Base-by-base conservation (phyloP, 2,797 vertebrate species). In the Smutsia gigantea region DNA sequence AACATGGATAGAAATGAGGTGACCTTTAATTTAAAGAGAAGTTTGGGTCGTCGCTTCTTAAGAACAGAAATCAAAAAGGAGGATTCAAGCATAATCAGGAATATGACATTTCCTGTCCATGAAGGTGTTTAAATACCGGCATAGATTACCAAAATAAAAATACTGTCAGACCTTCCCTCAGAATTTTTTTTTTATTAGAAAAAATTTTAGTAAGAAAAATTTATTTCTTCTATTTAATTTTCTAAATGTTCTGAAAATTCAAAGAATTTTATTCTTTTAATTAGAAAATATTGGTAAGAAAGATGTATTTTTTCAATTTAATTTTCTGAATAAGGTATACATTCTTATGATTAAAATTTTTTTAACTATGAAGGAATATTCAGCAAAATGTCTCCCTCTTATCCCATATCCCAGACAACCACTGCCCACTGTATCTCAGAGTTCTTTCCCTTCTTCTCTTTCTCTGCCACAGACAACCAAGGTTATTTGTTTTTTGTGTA, bases 11-110 rank as follows among this genome's bases (percentile, higher is more conserved):
- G 34, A 83, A 96, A 91, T 66, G 63, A 90, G 31, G 34, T 61
- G 21, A 90, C 81, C 71, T 77, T 46, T 49, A 82, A 81, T 53
- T 42, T 63, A 64, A 88, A 85, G 21, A 94, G 64, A 94, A 89
- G 39, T 72, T 68, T 53, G 25, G 17, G 6, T n/a, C 53, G n/a
- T 34, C 89, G 31, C 59, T 92, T 49, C 83, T 75, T 57, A 81
- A 51, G 37, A 75, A 91, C 46, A 78, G 19, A 92, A 89, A 71
- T 51, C 72, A 57, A 53, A 64, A 61, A 29, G 18, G 37, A 59
- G n/a, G 66, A 75, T 51, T 69, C 78, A 69, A 71, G 18, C 57
- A 31, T 77, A 86, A 37, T 77, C 34, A 94, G 69, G 14, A 88
- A 81, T 77, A 59, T 46, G 12, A 46, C 46, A 46, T 4, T 79